Base-by-base conservation (phyloP, 2,888 invertebrate genomes). In the Linnaemya vulpina region DNA sequence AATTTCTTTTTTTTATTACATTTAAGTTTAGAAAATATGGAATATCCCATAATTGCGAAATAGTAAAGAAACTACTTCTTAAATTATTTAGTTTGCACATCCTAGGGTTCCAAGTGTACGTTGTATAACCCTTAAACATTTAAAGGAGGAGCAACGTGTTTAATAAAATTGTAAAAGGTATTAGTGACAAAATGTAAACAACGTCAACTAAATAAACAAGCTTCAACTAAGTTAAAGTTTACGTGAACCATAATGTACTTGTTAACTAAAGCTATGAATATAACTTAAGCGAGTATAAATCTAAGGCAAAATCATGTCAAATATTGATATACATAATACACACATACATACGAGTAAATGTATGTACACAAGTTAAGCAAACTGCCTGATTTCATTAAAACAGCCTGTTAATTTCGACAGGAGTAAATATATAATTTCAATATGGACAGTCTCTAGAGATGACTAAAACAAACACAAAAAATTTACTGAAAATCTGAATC, bases 341-440 rank as follows among this genome's bases (percentile, higher is more conserved):
- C 30, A 20, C 62, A 11, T 40, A 17, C 60, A 63, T 15, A 30
- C 30, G 30, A 30, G 30, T 30, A 40, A 5, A 3, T 63, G 17
- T 60, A 30, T 62, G 15, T 35, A 46, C 13, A 46, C 30, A 46
- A 46, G 25, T 10, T n/a, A 46, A 11, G 1, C 7, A 65, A 67
- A 60, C 43, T 58, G 30, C 67, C 58, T 76, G 58, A 67, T 49
- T 67, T 49, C n/a, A 20, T 46, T 71, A 13, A 22, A 43, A 7
- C 13, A 68, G 20, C 53, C 17, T n/a, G n/a, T 51, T 51, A 40
- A 65, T 43, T 38, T n/a, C 4, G 22, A 51, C 38, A 51, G 51
- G 30, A 5, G 35, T 30, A 55, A 9, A 3, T 38, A 40, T 30
- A n/a, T 17, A 38, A 46, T 15, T 22, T 20, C 15, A 17, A 43